Evolutionary conservation across 1,140 invertebrate species (phyloP), one percentile per base, ranked within the genome.

Genomic region (Lordiphosa mommai): DNA sequence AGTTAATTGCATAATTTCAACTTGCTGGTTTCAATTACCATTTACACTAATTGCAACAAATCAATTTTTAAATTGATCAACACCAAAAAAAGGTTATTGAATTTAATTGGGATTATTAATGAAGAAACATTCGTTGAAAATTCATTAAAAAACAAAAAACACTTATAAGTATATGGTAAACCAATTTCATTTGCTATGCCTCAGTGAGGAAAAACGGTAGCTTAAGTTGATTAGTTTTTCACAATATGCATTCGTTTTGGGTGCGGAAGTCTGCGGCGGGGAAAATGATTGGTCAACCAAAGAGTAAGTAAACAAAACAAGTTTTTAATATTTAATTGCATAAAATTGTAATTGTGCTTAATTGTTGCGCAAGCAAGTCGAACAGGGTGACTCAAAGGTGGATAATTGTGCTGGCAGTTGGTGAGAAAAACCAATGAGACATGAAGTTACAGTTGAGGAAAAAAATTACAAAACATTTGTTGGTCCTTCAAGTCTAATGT

Each of bases 261-360:
- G 27, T 59, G 32, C 79, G 74, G 76, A 80, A 82, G 56, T 74
- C 34, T 27, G 5, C 12, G 32, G 29, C 29, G 13, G 40, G 23
- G 17, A 64, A 58, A 71, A 58, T 48, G 47, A 33, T 53, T 56
- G 43, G 61, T 57, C 43, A 58, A 52, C 61, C 37, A 47, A 36
- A 10, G 32, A 49, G n/a, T 34, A 44, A 9, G 32, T 27, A 36
- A 34, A 63, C 14, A 37, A 44, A 80, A 80, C 76, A 10, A 51
- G 76, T 80, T 80, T 82, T 59, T 53, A 74, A 71, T 74, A 82
- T 82, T 71, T 71, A 80, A 80, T 80, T 80, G 70, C 60, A 49
- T 34, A 52, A 82, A 72, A 66, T 60, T 50, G 63, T 70, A 82
- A 76, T 80, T 76, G 71, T 74, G 58, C 55, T 65, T 84, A 82